Base-by-base conservation (phyloP, 2,888 invertebrate genomes). In the Apodemia duryi region DNA sequence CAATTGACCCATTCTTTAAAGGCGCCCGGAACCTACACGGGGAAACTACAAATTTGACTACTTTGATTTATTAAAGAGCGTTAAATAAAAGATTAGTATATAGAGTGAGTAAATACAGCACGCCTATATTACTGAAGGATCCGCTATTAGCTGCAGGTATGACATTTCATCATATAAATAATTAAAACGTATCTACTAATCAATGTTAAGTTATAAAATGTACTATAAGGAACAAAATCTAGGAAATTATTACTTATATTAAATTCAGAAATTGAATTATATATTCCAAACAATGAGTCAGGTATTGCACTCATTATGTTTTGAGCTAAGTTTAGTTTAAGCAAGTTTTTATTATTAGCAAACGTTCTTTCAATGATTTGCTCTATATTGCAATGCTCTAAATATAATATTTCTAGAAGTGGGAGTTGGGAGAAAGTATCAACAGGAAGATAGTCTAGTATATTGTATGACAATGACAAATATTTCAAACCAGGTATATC, bases 401-500 rank as follows among this genome's bases (percentile, higher is more conserved):
- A 93, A 64, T 93, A 91, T 69, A 97, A 91, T 54, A 94, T 93
- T 82, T 96, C 96, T 73, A 97, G 88, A 2, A 96, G 95, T 9
- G 96, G 96, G 68, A 97, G 86, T 62, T 95, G 95, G 72, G 94
- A 94, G 72, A 97, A 93, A 38, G 96, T 95, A 66, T 94, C 93
- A 3, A 93, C 91, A 70, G 94, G 94, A 68, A 97, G 93, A 76
- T 93, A 94, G 72, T 95, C 95, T 69, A 97, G 94, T 80, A 97
- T 96, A 82, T 97, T 98, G 73, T 94, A 93, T 4, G 96, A 96
- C 61, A 96, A 86, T 73, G 94, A 94, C 66, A 97, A 88, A 41
- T 94, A 93, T 71, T 96, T 93, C 72, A 97, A 84, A 28, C 96
- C 96, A 3, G 96, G 95, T 70, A 97, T 94, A 77, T 96, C 95